phyloP scores from a whole-genome alignment of 2,797 vertebrate species.

The Sandelia bainsii region DNA sequence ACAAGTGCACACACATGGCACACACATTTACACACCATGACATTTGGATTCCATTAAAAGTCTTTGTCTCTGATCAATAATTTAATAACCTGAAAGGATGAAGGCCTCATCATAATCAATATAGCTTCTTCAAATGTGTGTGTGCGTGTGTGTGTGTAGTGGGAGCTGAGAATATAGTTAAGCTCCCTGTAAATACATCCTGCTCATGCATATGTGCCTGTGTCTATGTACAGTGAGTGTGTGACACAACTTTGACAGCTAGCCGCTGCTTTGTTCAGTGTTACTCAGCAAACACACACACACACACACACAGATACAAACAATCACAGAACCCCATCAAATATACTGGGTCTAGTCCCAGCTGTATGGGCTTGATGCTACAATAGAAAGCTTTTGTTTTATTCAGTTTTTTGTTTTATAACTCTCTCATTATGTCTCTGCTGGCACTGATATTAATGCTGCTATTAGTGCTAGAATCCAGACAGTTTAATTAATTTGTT shows the following conservation, averaged over 20 bases:
- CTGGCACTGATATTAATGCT: not conserved
- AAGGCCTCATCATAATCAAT: constrained; percentile 84
- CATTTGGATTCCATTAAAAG: constrained; percentile 75
- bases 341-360: constrained; percentile 18
- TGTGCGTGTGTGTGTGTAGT: constrained; percentile 6
- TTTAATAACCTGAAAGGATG: constrained; percentile 85
- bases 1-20: not conserved
- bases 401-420: not conserved
- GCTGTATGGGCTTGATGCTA: constrained; percentile 9
- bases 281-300: constrained; percentile 10
- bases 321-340: not conserved
- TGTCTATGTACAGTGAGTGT: constrained; percentile 10
- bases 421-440: not conserved
- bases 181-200: constrained; percentile 16
- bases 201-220: not conserved
- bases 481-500: not conserved
- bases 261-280: constrained; percentile 14
- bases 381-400: constrained; percentile 11
- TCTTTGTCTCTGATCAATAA: constrained; percentile 84
- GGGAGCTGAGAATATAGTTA: constrained; percentile 23
- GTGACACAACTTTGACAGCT: constrained; percentile 12
- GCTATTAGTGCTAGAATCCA: not conserved
- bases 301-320: not conserved
- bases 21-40: constrained; percentile 28
- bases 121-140: constrained; percentile 31